Evolutionary conservation across 2,888 invertebrate genomes (phyloP), one percentile per base, ranked within the genome.

Genomic region (Ochropleura leucogaster): DNA sequence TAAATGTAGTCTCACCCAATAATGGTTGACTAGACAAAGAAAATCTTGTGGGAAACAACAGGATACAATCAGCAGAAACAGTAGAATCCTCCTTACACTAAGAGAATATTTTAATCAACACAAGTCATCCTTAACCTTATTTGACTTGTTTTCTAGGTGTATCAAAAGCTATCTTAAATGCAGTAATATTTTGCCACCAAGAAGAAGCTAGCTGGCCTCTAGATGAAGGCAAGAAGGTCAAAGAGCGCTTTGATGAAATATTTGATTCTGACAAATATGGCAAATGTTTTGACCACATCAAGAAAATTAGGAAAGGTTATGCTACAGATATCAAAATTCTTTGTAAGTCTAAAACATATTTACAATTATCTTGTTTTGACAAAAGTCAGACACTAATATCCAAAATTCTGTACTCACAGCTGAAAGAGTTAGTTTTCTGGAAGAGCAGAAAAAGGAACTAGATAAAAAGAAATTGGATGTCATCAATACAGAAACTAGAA

Each of bases 151-250:
- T 97, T 83, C 91, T 98, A 93, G 99, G 99, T 79, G 99, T 99
- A 1, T 98, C 99, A 0, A 98, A 98, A 92, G 98, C 99, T 0
- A 98, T 99, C 77, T 96, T 99, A 74, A 99, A 99, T 90, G 98
- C 99, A 92, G 99, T 99, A 0, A 98, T 99, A 87, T 99, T 99
- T 94, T 99, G 99, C 90, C 99, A 99, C 92, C 99, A 99, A 97
- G 99, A 99, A 94, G 99, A 99, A 85, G 98, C 99, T 0, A 98
- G 98, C 90, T 99, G 99, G 99, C 99, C 99, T 0, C 95, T 99
- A 72, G 98, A 99, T 91, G 99, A 99, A 93, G 98, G 98, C 0
- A 98, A 99, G 92, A 98, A 98, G 88, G 97, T 99, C 0, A 99
- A 99, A 92, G 98, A 98, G 84, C 98, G 98, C 86, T 99, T 99